These are phyloP conservation scores for Eurois occulta DNA, from an alignment of 2,888 invertebrate genomes.

Conservation along the genomic window DNA sequence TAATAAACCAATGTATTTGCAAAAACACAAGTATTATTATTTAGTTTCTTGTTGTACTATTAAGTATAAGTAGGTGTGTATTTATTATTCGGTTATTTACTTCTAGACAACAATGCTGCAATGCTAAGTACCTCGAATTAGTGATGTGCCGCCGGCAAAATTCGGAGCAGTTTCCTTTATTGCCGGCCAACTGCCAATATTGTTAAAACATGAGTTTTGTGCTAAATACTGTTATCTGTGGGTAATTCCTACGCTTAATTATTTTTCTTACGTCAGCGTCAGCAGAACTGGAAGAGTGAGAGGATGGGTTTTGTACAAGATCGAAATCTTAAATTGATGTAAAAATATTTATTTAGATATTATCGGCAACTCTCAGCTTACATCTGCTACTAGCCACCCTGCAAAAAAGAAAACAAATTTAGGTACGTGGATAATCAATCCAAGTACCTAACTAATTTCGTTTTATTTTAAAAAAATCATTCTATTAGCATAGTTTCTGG, in stretches of 20 bases:
- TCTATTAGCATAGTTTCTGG: background rate
- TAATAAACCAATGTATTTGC: background rate
- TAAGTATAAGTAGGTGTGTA: background rate
- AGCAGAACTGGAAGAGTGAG: background rate
- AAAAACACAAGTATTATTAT: constrained; percentile 1
- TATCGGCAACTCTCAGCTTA: background rate
- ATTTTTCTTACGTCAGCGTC: background rate
- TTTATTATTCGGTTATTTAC: background rate
- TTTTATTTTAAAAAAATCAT: background rate
- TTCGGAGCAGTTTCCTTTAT: background rate
- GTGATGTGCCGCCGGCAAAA: background rate
- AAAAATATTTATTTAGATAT: background rate
- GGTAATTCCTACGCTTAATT: background rate
- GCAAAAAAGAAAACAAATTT: background rate
- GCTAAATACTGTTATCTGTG: background rate
- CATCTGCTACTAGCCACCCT: background rate
- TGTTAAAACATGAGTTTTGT: background rate
- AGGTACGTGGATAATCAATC: background rate
- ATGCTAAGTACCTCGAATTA: background rate
- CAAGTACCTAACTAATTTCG: background rate
- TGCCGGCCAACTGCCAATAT: background rate
- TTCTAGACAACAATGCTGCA: background rate
- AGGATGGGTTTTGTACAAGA: background rate
- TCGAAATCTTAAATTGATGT: background rate
- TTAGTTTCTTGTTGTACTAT: background rate